Base-by-base conservation (phyloP, 2,113 vertebrate genomes). In the Corythoichthys haematopterus region DNA sequence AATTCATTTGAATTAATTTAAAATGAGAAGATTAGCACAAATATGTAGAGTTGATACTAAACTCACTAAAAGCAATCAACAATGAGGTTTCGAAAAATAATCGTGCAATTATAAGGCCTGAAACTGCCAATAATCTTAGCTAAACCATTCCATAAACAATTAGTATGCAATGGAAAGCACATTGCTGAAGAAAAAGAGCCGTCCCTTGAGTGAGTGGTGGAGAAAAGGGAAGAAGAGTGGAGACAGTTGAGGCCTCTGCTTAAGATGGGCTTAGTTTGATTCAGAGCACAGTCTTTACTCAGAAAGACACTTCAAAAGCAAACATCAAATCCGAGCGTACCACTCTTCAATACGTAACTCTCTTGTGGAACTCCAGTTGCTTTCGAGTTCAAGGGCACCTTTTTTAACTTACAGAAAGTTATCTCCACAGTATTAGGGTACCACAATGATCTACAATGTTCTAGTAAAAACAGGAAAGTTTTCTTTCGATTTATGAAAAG, bases 291-390 rank as follows among this genome's bases (percentile, higher is more conserved):
- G 77, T 80, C 85, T 83, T 79, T 64, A 71, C 80, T 85, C 66
- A 62, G 75, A 83, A 88, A 86, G 83, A 86, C 83, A 91, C 86
- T 88, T 90, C 88, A 91, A 90, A 92, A 65, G 80, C 69, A 89
- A 75, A 84, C 81, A 73, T 86, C 79, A 87, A 88, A 87, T 88
- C 85, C 79, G 63, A 0, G 61, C 36, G 57, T 74, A 46, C 66
- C 73, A 66, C 76, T 80, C 28, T 69, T 83, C 83, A 75, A 80
- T 63, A 75, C 77, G 13, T 72, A 85, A 76, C 40, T 73, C 82
- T 83, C 79, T 47, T 74, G 83, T 79, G 76, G 72, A 82, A 77
- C 84, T 69, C 78, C 72, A 71, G 51, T 75, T 67, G 69, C 74
- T 78, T 81, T 79, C 61, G 67, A 73, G 69, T 87, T 88, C 84